Percentiles rank a stretch among this genome's conserved stretches.
Conservation (phyloP, 2,113 vertebrate species). For the Speoplatyrhinus poulsoni region DNA sequence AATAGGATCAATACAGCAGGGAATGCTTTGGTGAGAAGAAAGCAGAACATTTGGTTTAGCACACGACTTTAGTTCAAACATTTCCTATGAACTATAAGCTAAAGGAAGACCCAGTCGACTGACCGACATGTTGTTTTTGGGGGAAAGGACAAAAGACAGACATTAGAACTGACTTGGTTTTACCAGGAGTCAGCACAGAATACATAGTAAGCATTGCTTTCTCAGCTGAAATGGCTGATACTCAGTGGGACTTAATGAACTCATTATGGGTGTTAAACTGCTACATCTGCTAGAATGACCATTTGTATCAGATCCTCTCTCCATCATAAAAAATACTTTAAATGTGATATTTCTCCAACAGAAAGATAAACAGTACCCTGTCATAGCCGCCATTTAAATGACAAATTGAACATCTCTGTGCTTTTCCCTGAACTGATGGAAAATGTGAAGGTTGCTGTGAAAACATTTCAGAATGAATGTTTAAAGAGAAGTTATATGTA, state of each 20-base stretch:
- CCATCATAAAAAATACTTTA: conserved; percentile 15
- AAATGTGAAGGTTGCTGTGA: conserved; percentile 30
- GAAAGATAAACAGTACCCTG: conserved; percentile 55
- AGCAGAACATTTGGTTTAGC: no score
- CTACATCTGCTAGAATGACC: conserved; percentile 34
- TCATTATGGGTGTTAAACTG: conserved; percentile 49
- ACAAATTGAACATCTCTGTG: conserved; percentile 35
- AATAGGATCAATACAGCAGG: no score
- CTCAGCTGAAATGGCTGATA: conserved; percentile 27
- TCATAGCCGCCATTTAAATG: conserved; percentile 51
- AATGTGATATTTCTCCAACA: conserved; percentile 33
- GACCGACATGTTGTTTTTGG: not conserved
- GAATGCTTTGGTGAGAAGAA: no score
- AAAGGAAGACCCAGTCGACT: not conserved
- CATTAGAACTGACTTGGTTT: conserved; percentile 15
- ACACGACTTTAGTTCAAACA: not conserved
- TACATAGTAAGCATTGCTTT: conserved; percentile 25
- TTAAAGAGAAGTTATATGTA: not conserved
- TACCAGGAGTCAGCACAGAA: conserved; percentile 21
- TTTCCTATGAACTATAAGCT: no score
- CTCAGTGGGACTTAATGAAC: conserved; percentile 32
- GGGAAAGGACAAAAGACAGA: conserved; percentile 30
- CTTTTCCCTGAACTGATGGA: conserved; percentile 31
- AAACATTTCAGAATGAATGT: conserved; percentile 24
- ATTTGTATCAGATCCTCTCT: conserved; percentile 55